Evolutionary conservation across 1,140 invertebrate genomes (phyloP), one percentile per base, ranked within the genome.

Genomic region (Drosophila simulans): DNA sequence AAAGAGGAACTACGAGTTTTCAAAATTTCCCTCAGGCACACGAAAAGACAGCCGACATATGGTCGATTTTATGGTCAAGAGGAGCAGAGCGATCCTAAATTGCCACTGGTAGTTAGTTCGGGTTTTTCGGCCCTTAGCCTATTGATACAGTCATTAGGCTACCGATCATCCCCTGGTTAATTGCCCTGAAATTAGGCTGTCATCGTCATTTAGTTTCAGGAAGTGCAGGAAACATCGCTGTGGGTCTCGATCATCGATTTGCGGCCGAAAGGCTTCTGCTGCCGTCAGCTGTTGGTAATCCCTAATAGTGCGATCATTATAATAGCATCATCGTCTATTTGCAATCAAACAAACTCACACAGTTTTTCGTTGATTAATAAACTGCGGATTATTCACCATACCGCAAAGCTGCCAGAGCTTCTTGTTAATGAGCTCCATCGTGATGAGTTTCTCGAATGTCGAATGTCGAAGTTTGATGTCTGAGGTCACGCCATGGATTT

Each of bases 401-500:
- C 79, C 83, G 69, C 79, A 86, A 66, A 86, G 58, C 31, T 31
- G 78, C 48, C 55, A 48, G 40, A 88, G 83, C 83, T 88, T 88
- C 83, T 88, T 88, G 83, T 88, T 88, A 88, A 88, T 88, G 83
- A 88, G 84, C 84, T 70, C 65, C 83, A 75, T 62, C 73, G 79
- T 64, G 78, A 75, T 86, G 75, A 82, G 69, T 86, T 82, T 83
- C 77, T 77, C 73, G 63, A 69, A 62, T 58, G 71, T 75, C 71
- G 62, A 66, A 62, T 68, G 72, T 77, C 73, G 84, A 88, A 88
- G 84, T 88, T 89, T 83, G 80, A 89, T 89, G 81, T 81, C 76
- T 88, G 83, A 88, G 83, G 83, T 88, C 83, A 88, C 77, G 84
- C 84, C 75, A 75, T 88, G 83, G 62, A 88, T 88, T 89, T 88